phyloP scores from a whole-genome alignment of 2,888 invertebrate genomes.

The Hesperia comma region DNA sequence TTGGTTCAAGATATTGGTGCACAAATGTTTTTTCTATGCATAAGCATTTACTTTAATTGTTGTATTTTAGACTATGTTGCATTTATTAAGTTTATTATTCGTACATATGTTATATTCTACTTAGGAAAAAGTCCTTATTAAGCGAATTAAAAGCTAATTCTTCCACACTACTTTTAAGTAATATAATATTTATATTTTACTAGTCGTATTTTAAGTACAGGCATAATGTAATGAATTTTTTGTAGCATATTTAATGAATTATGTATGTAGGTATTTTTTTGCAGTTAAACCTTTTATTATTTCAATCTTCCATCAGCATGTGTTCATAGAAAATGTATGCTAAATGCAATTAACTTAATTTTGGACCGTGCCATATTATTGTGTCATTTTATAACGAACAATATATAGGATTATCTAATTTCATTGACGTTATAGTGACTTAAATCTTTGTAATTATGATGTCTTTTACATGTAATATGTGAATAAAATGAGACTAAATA shows the following conservation, averaged over 20 bases:
- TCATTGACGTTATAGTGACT: constrained; percentile 18
- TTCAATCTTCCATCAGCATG: constrained; percentile 6
- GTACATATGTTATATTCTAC: constrained; percentile 14
- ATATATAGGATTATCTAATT: constrained; percentile 36
- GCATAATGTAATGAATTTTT: constrained; percentile 18
- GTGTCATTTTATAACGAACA: constrained; percentile 28
- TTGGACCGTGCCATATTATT: constrained; percentile 53
- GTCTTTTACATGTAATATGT: constrained; percentile 35
- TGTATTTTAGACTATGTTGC: constrained; percentile 60
- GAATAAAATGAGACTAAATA: constrained; percentile 35
- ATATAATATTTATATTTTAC: constrained; percentile 44
- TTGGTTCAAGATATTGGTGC: constrained; percentile 47
- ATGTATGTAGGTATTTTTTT: constrained; percentile 20
- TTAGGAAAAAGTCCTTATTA: constrained; percentile 13
- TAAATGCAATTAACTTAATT: constrained; percentile 39
- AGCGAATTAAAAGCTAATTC: constrained; percentile 42
- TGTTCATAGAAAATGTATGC: constrained; percentile 37
- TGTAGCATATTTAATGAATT: constrained; percentile 16
- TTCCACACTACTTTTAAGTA: constrained; percentile 42
- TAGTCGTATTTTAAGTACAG: constrained; percentile 61
- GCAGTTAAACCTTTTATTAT: background rate
- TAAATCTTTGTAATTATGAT: constrained; percentile 27
- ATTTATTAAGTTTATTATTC: constrained; percentile 55
- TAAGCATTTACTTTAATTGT: constrained; percentile 46
- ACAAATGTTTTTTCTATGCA: constrained; percentile 51